Evolutionary conservation across 2,797 vertebrate genomes (phyloP).

Genomic region (Eulemur rubriventer): DNA sequence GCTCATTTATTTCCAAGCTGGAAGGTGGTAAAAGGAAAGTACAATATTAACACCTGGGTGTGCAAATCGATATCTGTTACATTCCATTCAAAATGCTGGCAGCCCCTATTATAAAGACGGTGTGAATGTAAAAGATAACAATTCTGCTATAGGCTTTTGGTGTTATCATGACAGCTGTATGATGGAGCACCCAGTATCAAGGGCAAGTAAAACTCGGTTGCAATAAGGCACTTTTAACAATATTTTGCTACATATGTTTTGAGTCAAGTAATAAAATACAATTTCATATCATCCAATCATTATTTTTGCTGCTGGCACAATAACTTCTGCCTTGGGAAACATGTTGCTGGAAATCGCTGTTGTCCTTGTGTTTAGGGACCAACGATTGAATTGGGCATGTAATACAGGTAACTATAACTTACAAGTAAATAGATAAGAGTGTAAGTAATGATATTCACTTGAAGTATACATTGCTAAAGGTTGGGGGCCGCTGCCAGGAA

Average conservation of each 20-base stretch:
- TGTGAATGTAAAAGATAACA: not conserved
- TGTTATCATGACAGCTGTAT: not conserved
- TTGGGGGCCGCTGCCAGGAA: not conserved
- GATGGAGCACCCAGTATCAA: not conserved
- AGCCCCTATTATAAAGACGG: not conserved
- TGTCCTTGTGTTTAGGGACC: constrained; percentile 2
- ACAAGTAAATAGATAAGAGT: constrained; percentile 54
- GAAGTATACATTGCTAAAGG: constrained; percentile 8
- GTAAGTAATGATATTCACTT: constrained; percentile 29
- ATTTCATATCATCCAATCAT: constrained; percentile 56
- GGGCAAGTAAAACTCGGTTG: not conserved
- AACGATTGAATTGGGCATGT: constrained; percentile 36
- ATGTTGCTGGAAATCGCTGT: not conserved
- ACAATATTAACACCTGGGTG: constrained; percentile 1
- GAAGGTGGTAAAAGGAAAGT: constrained; percentile 8
- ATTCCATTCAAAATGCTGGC: not conserved
- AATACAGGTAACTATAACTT: constrained; percentile 44
- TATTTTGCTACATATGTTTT: constrained; percentile 51
- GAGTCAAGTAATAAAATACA: constrained; percentile 50
- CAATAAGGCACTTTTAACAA: not conserved
- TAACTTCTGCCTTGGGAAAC: constrained; percentile 55
- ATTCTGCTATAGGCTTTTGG: not conserved
- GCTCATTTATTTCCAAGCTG: not conserved
- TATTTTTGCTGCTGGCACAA: constrained; percentile 49
- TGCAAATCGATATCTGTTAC: constrained; percentile 27